phyloP scores from a whole-genome alignment of 2,113 vertebrate genomes.

The Tupaia chinensis region DNA sequence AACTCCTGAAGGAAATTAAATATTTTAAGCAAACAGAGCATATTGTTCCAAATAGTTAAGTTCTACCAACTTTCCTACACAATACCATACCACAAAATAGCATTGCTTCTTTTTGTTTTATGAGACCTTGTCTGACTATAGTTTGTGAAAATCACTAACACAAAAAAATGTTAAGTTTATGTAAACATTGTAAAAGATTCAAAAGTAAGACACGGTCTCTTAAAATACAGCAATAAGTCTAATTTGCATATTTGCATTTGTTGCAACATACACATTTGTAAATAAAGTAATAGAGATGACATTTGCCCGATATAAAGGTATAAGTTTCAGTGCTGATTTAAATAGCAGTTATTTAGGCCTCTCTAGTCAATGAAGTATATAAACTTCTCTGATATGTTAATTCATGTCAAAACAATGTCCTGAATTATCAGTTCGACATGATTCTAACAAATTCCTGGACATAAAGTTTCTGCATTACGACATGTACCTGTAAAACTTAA shows the following conservation, averaged over 20 bases:
- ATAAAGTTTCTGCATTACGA: slow-evolving; percentile 9
- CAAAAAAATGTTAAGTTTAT: slow-evolving; percentile 16
- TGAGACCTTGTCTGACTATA: slow-evolving; percentile 26
- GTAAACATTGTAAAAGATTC: slow-evolving; percentile 43
- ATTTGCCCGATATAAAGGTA: not conserved
- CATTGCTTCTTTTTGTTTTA: slow-evolving; percentile 12
- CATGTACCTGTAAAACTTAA: slow-evolving; percentile 45
- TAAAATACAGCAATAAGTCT: slow-evolving; percentile 45
- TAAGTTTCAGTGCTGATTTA: not conserved
- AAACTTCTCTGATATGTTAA: slow-evolving; percentile 40
- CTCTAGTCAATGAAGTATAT: slow-evolving; percentile 2
- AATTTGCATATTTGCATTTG: not conserved
- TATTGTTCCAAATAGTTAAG: not conserved
- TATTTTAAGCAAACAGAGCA: slow-evolving; percentile 14
- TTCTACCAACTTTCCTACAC: not conserved
- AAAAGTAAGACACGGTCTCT: slow-evolving; percentile 1
- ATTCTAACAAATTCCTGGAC: not conserved
- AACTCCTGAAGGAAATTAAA: slow-evolving; percentile 9
- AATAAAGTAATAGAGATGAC: slow-evolving; percentile 23
- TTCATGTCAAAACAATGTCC: slow-evolving; percentile 37
- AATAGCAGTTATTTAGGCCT: not conserved
- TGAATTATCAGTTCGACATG: slow-evolving; percentile 24
- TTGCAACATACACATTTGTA: slow-evolving; percentile 6
- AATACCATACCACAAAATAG: not conserved
- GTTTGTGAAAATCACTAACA: slow-evolving; percentile 23